Conservation (phyloP, 2,888 invertebrate species). For the Polymixis flavicincta region DNA sequence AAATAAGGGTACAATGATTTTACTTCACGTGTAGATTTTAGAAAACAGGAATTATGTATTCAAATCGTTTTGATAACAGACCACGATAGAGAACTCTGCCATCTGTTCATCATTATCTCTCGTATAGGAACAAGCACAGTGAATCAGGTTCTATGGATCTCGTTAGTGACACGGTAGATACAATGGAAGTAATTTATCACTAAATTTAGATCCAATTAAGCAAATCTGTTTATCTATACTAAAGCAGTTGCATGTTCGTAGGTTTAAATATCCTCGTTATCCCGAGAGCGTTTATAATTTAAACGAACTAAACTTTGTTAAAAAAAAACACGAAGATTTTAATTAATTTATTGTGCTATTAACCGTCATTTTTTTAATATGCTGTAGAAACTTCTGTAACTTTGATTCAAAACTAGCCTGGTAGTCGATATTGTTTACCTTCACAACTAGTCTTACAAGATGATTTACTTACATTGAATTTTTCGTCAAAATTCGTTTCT, state of each 20-base stretch:
- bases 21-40: no score
- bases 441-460: no score
- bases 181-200: slow-evolving; percentile 46
- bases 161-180: slow-evolving; percentile 17
- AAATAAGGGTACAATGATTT: no score
- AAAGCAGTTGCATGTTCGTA: slow-evolving; percentile 34
- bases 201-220: slow-evolving; percentile 45
- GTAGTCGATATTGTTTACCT: no score
- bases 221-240: slow-evolving; percentile 35
- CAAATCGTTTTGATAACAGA: not conserved
- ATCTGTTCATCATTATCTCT: slow-evolving; percentile 1
- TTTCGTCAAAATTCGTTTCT: no score
- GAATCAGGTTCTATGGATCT: slow-evolving; percentile 16
- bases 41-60: not conserved
- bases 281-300: not conserved
- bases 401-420: not conserved
- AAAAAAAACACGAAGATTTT: not conserved
- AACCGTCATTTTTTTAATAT: not conserved
- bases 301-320: slow-evolving; percentile 3
- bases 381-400: not conserved
- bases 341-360: not conserved
- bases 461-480: no score
- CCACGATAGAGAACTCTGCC: not conserved
- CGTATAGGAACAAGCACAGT: not conserved
- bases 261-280: not conserved